phyloP scores from a whole-genome alignment of 2,113 vertebrate species.

The Carlito syrichta region DNA sequence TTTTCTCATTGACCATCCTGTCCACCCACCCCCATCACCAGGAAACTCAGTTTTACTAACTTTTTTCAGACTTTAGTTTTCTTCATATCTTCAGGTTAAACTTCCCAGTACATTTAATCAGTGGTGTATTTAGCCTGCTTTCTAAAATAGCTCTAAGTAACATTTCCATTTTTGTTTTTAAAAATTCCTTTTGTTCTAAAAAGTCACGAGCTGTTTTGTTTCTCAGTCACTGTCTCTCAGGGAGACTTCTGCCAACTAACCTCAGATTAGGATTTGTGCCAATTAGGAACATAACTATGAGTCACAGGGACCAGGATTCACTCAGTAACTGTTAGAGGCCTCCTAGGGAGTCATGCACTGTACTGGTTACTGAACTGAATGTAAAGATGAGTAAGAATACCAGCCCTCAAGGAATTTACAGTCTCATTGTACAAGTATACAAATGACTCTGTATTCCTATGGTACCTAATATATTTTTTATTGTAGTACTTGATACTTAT shows the following conservation, averaged over 20 bases:
- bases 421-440: neutral
- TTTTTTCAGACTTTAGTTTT: neutral
- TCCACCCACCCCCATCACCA: too few relatives aligned
- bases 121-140: neutral
- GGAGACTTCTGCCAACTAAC: neutral
- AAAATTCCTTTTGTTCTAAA: neutral
- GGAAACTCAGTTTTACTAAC: neutral
- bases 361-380: neutral
- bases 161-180: neutral
- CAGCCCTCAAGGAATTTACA: neutral
- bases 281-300: neutral
- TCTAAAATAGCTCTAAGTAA: neutral
- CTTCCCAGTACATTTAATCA: neutral
- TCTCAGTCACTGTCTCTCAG: neutral
- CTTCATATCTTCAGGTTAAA: neutral
- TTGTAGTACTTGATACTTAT: neutral
- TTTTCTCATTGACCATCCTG: neutral
- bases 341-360: neutral
- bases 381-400: neutral
- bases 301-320: neutral
- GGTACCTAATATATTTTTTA: neutral
- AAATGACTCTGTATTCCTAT: neutral
- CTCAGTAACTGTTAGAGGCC: neutral
- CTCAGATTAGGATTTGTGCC: neutral
- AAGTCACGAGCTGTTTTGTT: constrained; percentile 8